Conservation (phyloP, 2,113 vertebrate species). For the Megalops atlanticus region DNA sequence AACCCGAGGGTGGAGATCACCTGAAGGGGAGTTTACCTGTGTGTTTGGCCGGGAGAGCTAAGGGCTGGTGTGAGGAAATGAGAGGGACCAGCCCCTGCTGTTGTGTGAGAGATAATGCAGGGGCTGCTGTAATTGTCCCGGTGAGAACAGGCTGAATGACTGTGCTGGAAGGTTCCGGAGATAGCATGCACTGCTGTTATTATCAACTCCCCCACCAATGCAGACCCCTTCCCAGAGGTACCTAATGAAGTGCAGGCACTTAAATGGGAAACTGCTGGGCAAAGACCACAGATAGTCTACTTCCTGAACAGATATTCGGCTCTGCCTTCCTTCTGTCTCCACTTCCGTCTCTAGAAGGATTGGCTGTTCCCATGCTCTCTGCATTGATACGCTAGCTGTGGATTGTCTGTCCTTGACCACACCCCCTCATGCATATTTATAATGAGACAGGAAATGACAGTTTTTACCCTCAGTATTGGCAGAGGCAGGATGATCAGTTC, state of each 20-base stretch:
- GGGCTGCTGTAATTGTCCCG: conserved; percentile 73
- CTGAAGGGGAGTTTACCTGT: background rate
- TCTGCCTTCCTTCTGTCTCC: too few relatives aligned
- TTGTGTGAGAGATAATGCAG: conserved; percentile 66
- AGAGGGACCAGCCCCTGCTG: conserved; percentile 59
- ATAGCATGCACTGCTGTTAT: conserved; percentile 77
- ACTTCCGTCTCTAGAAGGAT: too few relatives aligned
- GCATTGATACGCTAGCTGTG: too few relatives aligned
- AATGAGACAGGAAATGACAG: too few relatives aligned
- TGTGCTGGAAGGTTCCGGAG: conserved; percentile 66
- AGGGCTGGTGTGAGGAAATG: conserved; percentile 61
- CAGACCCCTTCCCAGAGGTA: background rate
- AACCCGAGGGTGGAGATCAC: background rate
- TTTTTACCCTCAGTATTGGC: too few relatives aligned
- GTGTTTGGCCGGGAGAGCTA: background rate
- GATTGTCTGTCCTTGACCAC: too few relatives aligned
- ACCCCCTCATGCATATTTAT: background rate
- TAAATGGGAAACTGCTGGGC: too few relatives aligned
- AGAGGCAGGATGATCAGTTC: too few relatives aligned
- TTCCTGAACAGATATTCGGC: too few relatives aligned
- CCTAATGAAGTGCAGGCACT: background rate
- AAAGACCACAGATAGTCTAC: too few relatives aligned
- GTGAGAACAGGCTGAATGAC: conserved; percentile 66
- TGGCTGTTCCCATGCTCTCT: too few relatives aligned
- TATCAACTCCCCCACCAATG: conserved; percentile 61